phyloP scores from a whole-genome alignment of 2,888 invertebrate genomes.

The Erpobdella octoculata region DNA sequence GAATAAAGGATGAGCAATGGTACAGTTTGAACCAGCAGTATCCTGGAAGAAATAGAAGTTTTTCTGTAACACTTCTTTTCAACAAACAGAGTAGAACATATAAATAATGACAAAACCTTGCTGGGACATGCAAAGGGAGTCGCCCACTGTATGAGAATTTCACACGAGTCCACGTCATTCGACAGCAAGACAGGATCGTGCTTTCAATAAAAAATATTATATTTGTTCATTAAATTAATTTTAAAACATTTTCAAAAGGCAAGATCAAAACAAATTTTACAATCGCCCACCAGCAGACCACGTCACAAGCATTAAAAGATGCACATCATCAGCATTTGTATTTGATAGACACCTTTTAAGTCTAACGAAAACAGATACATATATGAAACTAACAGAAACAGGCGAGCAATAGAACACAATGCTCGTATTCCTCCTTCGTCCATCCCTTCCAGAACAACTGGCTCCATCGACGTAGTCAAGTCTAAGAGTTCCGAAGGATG shows the following conservation, averaged over 20 bases:
- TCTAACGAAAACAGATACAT: not conserved
- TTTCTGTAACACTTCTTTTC: too few species aligned
- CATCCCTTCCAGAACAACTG: not conserved
- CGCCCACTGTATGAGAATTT: constrained; percentile 5
- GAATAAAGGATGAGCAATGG: constrained; percentile 9
- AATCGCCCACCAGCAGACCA: too few species aligned
- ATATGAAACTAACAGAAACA: not conserved
- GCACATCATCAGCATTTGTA: too few species aligned
- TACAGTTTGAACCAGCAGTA: constrained; percentile 4
- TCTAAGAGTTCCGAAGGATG: not conserved
- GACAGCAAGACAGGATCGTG: not conserved
- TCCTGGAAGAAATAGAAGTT: too few species aligned
- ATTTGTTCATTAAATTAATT: too few species aligned
- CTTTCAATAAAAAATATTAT: not conserved
- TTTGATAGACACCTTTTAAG: too few species aligned
- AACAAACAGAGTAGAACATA: not conserved
- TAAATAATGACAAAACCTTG: not conserved
- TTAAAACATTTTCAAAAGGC: too few species aligned
- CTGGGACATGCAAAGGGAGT: constrained; percentile 23
- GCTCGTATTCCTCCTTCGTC: not conserved
- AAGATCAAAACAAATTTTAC: too few species aligned
- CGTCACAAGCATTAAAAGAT: too few species aligned
- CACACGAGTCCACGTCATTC: not conserved
- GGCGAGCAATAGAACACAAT: not conserved
- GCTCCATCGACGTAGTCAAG: not conserved